phyloP scores from a whole-genome alignment of 2,113 vertebrate genomes.

The Loxodonta africana region DNA sequence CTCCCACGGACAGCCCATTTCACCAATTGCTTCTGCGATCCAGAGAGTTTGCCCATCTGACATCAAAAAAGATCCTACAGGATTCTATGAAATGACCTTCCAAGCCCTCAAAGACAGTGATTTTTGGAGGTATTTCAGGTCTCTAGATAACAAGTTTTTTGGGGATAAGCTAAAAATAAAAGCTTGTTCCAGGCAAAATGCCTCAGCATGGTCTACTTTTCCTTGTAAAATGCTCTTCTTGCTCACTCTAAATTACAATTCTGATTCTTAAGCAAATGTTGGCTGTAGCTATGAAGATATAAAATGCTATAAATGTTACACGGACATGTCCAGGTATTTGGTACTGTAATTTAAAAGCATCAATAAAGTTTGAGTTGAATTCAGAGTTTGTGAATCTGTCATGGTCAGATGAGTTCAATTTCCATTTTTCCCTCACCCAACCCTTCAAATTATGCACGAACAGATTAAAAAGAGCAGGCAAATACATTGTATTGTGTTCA shows the following conservation, averaged over 20 bases:
- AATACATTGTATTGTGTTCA: slow-evolving; percentile 69
- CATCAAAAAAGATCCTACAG: neutral
- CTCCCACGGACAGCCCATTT: neutral
- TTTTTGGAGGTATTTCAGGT: slow-evolving; percentile 63
- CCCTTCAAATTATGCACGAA: slow-evolving; percentile 79
- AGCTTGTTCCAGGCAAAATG: slow-evolving; percentile 74
- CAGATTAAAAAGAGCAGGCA: slow-evolving; percentile 82
- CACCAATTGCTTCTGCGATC: neutral
- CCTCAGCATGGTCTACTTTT: slow-evolving; percentile 73
- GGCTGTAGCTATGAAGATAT: slow-evolving; percentile 75
- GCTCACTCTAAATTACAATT: slow-evolving; percentile 79
- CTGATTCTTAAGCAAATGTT: slow-evolving; percentile 80
- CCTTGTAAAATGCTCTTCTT: slow-evolving; percentile 74
- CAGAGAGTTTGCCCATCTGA: neutral
- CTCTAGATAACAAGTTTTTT: slow-evolving; percentile 72
- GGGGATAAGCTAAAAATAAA: slow-evolving; percentile 78
- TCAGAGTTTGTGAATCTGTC: slow-evolving; percentile 84
- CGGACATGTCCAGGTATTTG: slow-evolving; percentile 74
- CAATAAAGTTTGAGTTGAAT: slow-evolving; percentile 82
- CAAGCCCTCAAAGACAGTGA: slow-evolving; percentile 55
- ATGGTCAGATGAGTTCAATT: slow-evolving; percentile 79
- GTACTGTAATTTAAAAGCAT: slow-evolving; percentile 84
- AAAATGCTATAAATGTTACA: slow-evolving; percentile 85
- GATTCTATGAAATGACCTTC: slow-evolving; percentile 53
- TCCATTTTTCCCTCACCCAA: slow-evolving; percentile 77